phyloP scores from a whole-genome alignment of 2,797 vertebrate species.

The Sebastes trivittatus region DNA sequence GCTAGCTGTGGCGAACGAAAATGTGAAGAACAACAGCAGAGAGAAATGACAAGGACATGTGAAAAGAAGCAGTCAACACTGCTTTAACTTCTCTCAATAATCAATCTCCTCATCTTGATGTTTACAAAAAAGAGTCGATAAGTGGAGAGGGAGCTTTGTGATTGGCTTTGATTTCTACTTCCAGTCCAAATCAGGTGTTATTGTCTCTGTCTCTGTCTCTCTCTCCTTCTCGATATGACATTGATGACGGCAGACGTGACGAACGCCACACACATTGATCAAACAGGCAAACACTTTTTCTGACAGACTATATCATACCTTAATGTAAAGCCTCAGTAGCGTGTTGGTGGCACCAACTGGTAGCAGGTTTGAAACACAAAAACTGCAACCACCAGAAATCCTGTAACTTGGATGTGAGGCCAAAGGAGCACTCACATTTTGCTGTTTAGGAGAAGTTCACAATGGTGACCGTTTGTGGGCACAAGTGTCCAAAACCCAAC shows the following conservation, averaged over 20 bases:
- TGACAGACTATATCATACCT: background rate
- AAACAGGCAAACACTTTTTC: conserved; percentile 11
- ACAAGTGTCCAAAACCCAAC: background rate
- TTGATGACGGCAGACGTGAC: conserved; percentile 71
- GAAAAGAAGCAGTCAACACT: conserved; percentile 72
- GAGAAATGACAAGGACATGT: conserved; percentile 72
- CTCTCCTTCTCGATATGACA: conserved; percentile 73
- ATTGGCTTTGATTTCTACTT: conserved; percentile 84
- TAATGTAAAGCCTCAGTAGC: background rate
- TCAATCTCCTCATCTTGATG: conserved; percentile 85
- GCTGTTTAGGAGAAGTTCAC: background rate
- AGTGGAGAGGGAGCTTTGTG: conserved; percentile 72
- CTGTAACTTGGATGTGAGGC: background rate
- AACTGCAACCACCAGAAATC: background rate
- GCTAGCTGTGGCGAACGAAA: background rate
- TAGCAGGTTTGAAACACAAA: background rate
- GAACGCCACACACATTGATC: conserved; percentile 21
- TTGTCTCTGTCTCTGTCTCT: conserved; percentile 65
- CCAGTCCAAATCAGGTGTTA: conserved; percentile 76
- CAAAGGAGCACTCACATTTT: background rate
- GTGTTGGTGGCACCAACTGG: background rate
- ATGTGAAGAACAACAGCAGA: conserved; percentile 39
- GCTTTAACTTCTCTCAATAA: conserved; percentile 83
- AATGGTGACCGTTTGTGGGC: background rate
- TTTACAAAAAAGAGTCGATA: conserved; percentile 86